Evolutionary conservation across 1,140 invertebrate genomes (phyloP).

Genomic region (Brachionus plicatilis): DNA sequence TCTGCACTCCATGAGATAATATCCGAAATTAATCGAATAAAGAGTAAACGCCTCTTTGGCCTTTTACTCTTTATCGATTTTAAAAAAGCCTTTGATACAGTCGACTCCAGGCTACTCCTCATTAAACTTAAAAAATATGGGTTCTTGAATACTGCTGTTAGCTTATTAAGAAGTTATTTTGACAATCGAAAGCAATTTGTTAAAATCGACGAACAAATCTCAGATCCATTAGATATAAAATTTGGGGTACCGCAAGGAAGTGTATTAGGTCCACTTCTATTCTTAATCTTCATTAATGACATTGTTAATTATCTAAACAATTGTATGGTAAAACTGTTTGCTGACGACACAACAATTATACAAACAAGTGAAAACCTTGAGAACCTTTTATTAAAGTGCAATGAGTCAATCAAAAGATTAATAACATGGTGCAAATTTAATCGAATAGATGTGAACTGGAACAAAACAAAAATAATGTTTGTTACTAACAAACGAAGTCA

Average conservation of each 20-base stretch:
- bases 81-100: conserved; percentile 6
- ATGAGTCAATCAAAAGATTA: not conserved
- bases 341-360: not conserved
- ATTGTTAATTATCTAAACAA: not conserved
- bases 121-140: not conserved
- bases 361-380: not conserved
- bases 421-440: not conserved
- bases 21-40: not conserved
- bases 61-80: not conserved
- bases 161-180: not conserved
- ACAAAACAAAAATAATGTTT: not conserved
- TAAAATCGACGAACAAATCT: not conserved
- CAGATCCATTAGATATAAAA: not conserved
- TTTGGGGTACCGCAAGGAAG: not conserved
- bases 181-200: not conserved
- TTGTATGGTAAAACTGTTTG: not conserved
- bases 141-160: not conserved
- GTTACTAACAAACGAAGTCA: not conserved
- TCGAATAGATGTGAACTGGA: not conserved
- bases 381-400: not conserved
- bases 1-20: not conserved
- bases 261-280: not conserved
- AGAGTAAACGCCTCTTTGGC: not conserved
- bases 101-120: not conserved
- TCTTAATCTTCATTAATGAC: conserved; percentile 4